phyloP scores from a whole-genome alignment of 2,888 invertebrate genomes.

The Dryadula phaetusa region DNA sequence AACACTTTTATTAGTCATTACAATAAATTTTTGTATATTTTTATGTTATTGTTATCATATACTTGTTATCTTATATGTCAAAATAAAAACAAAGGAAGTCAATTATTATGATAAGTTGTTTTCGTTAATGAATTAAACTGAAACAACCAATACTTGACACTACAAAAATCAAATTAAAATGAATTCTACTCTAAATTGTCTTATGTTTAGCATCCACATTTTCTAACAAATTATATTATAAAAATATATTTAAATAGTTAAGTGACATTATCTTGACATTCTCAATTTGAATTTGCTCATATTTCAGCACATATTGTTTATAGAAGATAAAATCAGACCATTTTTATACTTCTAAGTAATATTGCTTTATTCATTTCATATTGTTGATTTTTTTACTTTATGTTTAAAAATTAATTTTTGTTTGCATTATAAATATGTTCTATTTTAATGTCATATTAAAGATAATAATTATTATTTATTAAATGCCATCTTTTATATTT shows the following conservation, averaged over 20 bases:
- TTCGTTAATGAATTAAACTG: not conserved
- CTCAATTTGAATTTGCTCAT: not conserved
- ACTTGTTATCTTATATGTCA: slow-evolving; percentile 21
- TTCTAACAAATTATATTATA: not conserved
- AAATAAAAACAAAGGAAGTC: slow-evolving; percentile 27
- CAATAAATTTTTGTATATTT: slow-evolving; percentile 11
- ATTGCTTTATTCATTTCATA: not conserved
- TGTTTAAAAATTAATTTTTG: too few species aligned
- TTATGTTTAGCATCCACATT: not conserved
- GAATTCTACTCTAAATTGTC: not conserved
- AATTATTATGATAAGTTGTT: not conserved
- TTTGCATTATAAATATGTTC: too few species aligned
- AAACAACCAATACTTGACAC: not conserved
- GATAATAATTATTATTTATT: too few species aligned
- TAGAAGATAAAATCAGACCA: not conserved
- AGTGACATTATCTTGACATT: not conserved
- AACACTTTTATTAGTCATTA: slow-evolving; percentile 32
- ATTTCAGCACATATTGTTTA: not conserved
- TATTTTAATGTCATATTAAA: slow-evolving; percentile 7
- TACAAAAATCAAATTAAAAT: not conserved
- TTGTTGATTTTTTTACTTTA: not conserved
- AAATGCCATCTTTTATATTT: too few species aligned
- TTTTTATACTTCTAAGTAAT: not conserved
- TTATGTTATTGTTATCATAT: slow-evolving; percentile 20
- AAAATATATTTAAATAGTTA: not conserved